phyloP scores from a whole-genome alignment of 2,888 invertebrate species.

The Andricus curvator region DNA sequence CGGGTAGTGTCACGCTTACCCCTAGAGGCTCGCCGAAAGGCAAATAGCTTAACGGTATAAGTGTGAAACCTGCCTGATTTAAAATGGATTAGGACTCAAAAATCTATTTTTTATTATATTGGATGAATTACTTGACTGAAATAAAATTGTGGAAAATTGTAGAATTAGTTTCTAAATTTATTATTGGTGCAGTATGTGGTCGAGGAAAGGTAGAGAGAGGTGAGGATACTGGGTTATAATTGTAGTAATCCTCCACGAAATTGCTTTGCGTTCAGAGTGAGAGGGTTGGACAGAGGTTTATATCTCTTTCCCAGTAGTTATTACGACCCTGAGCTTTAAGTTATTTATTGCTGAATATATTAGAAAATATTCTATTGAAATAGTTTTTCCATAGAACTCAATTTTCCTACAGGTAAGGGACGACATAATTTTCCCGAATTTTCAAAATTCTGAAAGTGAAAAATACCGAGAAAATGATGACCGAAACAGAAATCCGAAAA shows the following conservation, averaged over 20 bases:
- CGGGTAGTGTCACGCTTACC: too few relatives aligned
- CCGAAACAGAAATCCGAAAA: too few relatives aligned
- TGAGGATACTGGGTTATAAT: not conserved
- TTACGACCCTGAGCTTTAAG: not conserved
- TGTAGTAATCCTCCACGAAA: conserved; percentile 23
- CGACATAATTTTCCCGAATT: too few relatives aligned
- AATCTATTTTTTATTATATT: too few relatives aligned
- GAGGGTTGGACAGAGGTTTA: not conserved
- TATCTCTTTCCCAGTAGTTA: not conserved
- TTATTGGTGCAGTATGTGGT: not conserved
- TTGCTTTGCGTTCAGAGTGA: not conserved
- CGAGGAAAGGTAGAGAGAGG: not conserved
- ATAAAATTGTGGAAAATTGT: not conserved
- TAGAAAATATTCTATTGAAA: not conserved
- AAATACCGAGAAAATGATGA: too few relatives aligned
- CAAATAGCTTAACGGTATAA: too few relatives aligned
- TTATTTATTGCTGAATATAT: conserved; percentile 15
- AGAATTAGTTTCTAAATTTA: conserved; percentile 7
- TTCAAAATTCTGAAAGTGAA: too few relatives aligned
- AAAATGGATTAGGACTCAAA: too few relatives aligned
- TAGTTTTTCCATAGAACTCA: not conserved
- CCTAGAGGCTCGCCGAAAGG: too few relatives aligned
- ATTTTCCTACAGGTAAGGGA: not conserved
- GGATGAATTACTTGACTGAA: not conserved
- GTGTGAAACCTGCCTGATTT: too few relatives aligned